Conservation (phyloP, 2,888 invertebrate species). For the Syrphus vitripennis region DNA sequence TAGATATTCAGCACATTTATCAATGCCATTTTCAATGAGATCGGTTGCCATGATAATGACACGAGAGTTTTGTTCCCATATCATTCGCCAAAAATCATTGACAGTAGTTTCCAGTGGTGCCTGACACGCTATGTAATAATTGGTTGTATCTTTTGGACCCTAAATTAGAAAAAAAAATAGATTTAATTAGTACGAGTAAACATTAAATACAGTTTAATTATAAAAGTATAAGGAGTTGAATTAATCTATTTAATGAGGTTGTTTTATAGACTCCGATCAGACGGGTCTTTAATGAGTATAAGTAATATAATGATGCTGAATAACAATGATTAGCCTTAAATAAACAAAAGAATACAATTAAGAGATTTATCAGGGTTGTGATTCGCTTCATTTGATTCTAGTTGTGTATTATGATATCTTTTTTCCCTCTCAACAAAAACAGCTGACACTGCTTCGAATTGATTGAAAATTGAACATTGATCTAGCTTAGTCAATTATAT, state of each 20-base stretch:
- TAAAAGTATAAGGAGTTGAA: neutral
- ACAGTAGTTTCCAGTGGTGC: conserved; percentile 93
- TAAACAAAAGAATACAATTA: neutral
- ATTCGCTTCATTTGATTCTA: neutral
- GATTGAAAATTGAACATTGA: neutral
- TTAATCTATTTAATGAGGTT: neutral
- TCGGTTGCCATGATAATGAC: conserved; percentile 95
- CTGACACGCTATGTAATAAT: conserved; percentile 95
- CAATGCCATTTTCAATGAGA: conserved; percentile 93
- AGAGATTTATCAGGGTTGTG: neutral
- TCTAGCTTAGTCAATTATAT: neutral
- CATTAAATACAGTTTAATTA: neutral
- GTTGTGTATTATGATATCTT: neutral
- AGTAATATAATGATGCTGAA: neutral
- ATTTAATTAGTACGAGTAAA: neutral
- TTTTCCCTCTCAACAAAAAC: neutral
- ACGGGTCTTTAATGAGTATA: neutral
- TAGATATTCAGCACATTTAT: conserved; percentile 94
- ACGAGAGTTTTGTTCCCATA: conserved; percentile 96
- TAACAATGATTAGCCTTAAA: neutral
- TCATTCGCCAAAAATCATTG: conserved; percentile 96
- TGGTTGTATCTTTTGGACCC: conserved; percentile 92
- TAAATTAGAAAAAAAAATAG: conserved; percentile 77
- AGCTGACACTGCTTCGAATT: neutral
- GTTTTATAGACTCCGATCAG: neutral